Base-by-base conservation (phyloP, 2,797 vertebrate species). In the Neopelma chrysocephalum region DNA sequence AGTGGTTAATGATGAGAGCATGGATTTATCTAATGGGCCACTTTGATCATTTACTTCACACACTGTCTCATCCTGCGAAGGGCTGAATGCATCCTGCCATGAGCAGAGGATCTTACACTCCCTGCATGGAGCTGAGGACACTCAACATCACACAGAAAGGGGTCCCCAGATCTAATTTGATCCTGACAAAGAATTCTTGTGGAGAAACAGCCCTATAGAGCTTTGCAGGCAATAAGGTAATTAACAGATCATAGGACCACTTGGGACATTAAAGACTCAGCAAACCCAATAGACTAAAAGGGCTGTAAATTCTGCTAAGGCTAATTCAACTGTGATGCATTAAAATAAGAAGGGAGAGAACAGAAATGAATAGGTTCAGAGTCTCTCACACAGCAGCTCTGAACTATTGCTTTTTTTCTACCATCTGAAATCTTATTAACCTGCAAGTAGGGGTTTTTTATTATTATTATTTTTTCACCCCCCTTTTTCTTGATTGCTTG, bases 371-470 rank as follows among this genome's bases (percentile, higher is more conserved):
- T 40, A 65, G 66, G 62, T 85, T 84, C 73, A 56, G 70, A 77
- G 19, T 83, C 71, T 91, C 89, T 89, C 82, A 34, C 51, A n/a
- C 64, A 84, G 75, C 48, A 91, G 69, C 80, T 89, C 87, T 89
- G 80, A 95, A 85, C 66, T 88, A 77, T 72, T 75, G 29, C 50
- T 75, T 96, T 94, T 94, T 78, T 92, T 42, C 69, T 75, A 12
- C 58, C 66, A 23, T 87, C 54, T 81, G 62, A 94, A 95, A 90
- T 83, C 87, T 79, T 94, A 95, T 88, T 93, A 96, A 90, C 73
- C 77, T 88, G 66, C 25, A 17, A 91, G 48, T 56, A 70, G 58
- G 3, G 16, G 18, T 23, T 18, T 61, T 56, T 69, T 32, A 42
- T 40, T 2, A 83, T 45, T 45, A 84, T 53, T 82, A 19, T 45